Evolutionary conservation across 2,888 invertebrate genomes (phyloP).

Genomic region (Diplazon laetatorius): DNA sequence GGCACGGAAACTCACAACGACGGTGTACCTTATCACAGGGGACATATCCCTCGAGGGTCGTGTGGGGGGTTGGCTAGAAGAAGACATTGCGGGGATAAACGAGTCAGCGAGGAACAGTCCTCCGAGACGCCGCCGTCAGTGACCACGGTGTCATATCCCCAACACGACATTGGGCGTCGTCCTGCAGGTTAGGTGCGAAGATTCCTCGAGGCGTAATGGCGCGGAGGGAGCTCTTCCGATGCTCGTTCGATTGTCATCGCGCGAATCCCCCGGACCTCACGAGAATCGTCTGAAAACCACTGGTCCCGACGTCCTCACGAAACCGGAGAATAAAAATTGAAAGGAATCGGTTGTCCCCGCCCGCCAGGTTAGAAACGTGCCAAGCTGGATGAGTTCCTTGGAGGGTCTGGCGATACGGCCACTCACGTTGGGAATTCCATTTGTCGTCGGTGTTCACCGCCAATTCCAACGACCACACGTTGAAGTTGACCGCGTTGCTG

Average conservation of each 20-base stretch:
- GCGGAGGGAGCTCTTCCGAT: neutral
- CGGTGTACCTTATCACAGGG: too few species aligned
- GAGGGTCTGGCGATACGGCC: slow-evolving; percentile 10
- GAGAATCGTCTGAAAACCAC: slow-evolving; percentile 13
- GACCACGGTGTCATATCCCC: neutral
- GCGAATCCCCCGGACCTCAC: neutral
- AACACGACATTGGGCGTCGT: neutral
- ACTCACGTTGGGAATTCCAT: neutral
- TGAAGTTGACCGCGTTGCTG: slow-evolving; percentile 9
- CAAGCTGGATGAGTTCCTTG: neutral
- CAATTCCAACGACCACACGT: too few species aligned
- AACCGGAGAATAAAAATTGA: slow-evolving; percentile 27
- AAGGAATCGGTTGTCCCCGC: slow-evolving; percentile 16
- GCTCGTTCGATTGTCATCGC: neutral
- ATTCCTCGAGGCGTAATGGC: neutral
- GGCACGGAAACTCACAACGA: neutral
- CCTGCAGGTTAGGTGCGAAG: neutral
- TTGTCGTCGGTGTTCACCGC: neutral
- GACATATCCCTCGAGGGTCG: slow-evolving; percentile 2
- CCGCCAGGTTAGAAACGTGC: slow-evolving; percentile 19
- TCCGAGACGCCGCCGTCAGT: slow-evolving; percentile 1
- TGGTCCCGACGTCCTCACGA: neutral
- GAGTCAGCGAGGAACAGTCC: slow-evolving; percentile 20
- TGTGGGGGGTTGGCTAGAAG: neutral
- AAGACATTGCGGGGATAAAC: neutral